These are phyloP conservation scores for Vireo altiloquus DNA, from an alignment of 2,113 vertebrate genomes.

Conservation along the genomic window DNA sequence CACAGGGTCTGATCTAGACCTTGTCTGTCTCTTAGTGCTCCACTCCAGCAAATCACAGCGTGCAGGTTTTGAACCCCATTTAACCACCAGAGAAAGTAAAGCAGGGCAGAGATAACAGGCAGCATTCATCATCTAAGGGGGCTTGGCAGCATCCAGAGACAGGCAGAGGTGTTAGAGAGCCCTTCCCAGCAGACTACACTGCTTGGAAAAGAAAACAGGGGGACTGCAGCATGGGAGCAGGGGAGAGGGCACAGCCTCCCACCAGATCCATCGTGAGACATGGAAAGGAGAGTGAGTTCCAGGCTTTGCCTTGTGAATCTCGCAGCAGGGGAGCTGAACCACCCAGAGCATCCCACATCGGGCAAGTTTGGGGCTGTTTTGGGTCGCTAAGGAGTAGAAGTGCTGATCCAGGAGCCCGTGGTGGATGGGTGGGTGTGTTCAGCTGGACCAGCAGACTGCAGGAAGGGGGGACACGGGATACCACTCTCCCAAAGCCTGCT, in stretches of 20 bases:
- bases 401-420: neutral
- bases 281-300: neutral
- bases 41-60: neutral
- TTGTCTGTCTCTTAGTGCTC: neutral
- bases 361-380: neutral
- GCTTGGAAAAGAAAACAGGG: neutral
- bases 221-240: neutral
- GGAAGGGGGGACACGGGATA: neutral
- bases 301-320: fast-evolving
- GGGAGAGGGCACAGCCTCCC: neutral
- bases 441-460: neutral
- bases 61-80: neutral
- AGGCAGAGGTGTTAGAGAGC: neutral
- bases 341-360: neutral
- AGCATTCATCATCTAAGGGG: neutral
- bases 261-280: neutral
- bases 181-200: neutral
- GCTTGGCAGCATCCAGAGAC: neutral
- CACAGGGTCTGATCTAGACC: fast-evolving
- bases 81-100: neutral
- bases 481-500: neutral
- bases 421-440: neutral
- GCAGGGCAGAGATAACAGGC: neutral
- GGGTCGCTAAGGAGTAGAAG: fast-evolving
- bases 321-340: fast-evolving